phyloP scores from a whole-genome alignment of 2,797 vertebrate genomes.

The Oryzias dopingdopingensis region DNA sequence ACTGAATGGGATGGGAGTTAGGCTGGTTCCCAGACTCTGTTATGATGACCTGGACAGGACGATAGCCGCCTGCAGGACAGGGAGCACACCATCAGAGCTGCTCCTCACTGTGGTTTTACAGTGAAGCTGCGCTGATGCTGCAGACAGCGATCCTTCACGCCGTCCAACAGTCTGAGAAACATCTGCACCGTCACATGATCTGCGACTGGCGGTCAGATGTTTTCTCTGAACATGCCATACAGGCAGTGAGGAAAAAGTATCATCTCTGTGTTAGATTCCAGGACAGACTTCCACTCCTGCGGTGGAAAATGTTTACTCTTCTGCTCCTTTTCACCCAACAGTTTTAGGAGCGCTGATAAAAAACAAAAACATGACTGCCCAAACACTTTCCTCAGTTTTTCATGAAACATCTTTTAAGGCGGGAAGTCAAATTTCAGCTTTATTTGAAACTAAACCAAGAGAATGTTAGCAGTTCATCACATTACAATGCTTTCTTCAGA shows the following conservation, averaged over 20 bases:
- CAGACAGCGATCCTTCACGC: too few relatives aligned
- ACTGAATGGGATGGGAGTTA: slow-evolving; percentile 95
- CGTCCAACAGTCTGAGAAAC: too few relatives aligned
- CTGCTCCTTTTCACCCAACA: background rate
- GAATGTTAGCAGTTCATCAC: too few relatives aligned
- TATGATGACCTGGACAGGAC: slow-evolving; percentile 93
- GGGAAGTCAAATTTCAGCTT: too few relatives aligned
- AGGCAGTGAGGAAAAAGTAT: slow-evolving; percentile 29
- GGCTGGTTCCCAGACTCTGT: slow-evolving; percentile 89
- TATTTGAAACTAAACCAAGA: too few relatives aligned
- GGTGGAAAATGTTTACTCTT: slow-evolving; percentile 26
- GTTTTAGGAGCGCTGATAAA: background rate
- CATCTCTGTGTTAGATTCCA: slow-evolving; percentile 74
- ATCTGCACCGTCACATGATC: too few relatives aligned
- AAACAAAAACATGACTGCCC: background rate
- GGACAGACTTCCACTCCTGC: slow-evolving; percentile 43
- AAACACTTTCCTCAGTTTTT: too few relatives aligned
- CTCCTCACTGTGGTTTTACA: background rate
- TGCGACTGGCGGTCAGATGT: background rate
- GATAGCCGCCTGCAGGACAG: slow-evolving; percentile 76
- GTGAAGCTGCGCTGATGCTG: too few relatives aligned
- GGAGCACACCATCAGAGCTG: background rate
- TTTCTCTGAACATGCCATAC: slow-evolving; percentile 21
- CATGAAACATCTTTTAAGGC: too few relatives aligned
- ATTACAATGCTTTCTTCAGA: too few relatives aligned